Evolutionary conservation across 2,888 invertebrate species (phyloP), one percentile per base, ranked within the genome.

Genomic region (Eustalomyia histrio): DNA sequence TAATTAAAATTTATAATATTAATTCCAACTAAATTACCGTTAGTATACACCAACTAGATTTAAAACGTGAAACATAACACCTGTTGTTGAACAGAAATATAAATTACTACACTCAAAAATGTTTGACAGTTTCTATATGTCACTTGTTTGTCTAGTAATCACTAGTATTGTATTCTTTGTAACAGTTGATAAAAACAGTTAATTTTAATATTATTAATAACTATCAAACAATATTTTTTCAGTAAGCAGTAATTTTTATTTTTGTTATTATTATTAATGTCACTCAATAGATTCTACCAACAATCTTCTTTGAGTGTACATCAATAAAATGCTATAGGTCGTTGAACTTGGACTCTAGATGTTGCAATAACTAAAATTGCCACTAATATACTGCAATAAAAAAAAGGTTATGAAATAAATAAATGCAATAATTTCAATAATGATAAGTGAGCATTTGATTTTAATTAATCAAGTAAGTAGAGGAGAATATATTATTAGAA

Each of bases 31-130:
- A 58, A 14, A 35, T 33, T 33, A 76, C 76, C 76, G 76, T 69
- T 80, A 47, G 43, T 6, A 80, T 57, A 53, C 17, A 29, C 39
- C 16, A 68, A 58, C 61, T 52, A 47, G 63, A 76, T 64, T 63
- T 67, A 60, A 80, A 29, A 72, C 21, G 52, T 60, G 21, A 73
- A 68, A 35, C 64, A 61, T 65, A 67, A 17, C 80, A 80, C 80
- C 80, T 80, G 76, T 74, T 76, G 39, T 14, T 50, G 63, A 53
- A 21, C 8, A 16, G 24, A 18, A 47, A n/a, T 24, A 9, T 21
- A 65, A 21, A 53, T 69, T 53, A 76, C 58, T 50, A 43, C 67
- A 68, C n/a, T 69, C 61, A 50, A 43, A n/a, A n/a, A n/a, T n/a
- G n/a, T n/a, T n/a, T n/a, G n/a, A n/a, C n/a, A n/a, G n/a, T n/a